Percentiles rank a stretch among this genome's conserved stretches.
Evolutionary conservation across 2,113 vertebrate species (phyloP).

Genomic region (Halcyon malimbica): DNA sequence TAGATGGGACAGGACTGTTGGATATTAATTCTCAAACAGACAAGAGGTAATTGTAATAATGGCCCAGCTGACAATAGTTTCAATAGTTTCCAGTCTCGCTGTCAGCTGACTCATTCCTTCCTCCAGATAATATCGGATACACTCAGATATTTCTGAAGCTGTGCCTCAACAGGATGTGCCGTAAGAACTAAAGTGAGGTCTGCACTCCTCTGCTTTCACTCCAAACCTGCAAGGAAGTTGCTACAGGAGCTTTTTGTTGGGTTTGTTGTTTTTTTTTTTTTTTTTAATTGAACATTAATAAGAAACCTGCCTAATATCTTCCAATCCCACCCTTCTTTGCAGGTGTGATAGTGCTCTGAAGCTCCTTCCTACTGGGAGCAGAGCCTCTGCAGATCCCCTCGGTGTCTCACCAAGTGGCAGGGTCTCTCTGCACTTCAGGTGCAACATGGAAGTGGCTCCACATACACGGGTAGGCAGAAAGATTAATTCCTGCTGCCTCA

Average conservation of each 20-base stretch:
- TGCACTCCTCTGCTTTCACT: background rate
- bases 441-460: background rate
- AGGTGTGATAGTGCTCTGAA: background rate
- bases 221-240: background rate
- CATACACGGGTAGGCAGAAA: background rate
- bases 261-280: background rate
- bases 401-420: accelerated
- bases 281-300: background rate
- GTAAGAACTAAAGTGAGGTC: background rate
- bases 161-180: background rate
- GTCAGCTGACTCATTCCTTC: conserved; percentile 46
- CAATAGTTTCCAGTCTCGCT: conserved; percentile 11
- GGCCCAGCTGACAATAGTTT: conserved; percentile 11
- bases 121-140: conserved; percentile 39
- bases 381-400: background rate
- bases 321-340: background rate
- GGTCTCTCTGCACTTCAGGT: background rate
- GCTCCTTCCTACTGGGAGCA: background rate
- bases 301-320: background rate
- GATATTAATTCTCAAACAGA: background rate
- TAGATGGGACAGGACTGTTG: background rate
- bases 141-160: conserved; percentile 20
- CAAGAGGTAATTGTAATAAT: conserved; percentile 10
- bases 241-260: background rate
- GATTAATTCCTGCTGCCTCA: background rate